phyloP scores from a whole-genome alignment of 2,888 invertebrate genomes.

The Patella depressa region DNA sequence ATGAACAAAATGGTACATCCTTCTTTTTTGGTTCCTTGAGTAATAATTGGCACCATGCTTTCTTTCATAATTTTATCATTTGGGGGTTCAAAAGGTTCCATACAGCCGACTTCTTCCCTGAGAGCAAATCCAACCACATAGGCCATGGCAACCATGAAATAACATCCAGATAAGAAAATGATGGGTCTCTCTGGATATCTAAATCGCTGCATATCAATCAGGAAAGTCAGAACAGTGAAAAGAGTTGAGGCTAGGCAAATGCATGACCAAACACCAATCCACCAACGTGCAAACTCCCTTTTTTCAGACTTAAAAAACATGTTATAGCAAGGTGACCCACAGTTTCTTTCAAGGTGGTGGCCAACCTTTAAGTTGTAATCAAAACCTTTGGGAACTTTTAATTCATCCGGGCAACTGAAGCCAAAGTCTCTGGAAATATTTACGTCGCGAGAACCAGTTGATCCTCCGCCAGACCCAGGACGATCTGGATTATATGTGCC shows the following conservation, averaged over 20 bases:
- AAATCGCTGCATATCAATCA: conserved; percentile 94
- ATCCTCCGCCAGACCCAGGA: conserved; percentile 8
- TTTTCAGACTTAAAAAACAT: conserved; percentile 90
- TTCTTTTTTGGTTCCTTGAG: conserved; percentile 79
- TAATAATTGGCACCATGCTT: conserved; percentile 52
- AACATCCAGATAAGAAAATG: conserved; percentile 95
- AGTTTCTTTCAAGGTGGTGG: conserved; percentile 63
- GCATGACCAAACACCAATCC: conserved; percentile 95
- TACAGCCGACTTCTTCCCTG: conserved; percentile 71
- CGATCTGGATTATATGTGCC: background rate
- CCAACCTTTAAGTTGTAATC: conserved; percentile 84
- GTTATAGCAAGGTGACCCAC: conserved; percentile 85
- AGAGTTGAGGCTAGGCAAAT: conserved; percentile 91
- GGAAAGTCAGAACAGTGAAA: conserved; percentile 85
- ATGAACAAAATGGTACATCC: conserved; percentile 93
- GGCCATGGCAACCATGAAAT: conserved; percentile 92
- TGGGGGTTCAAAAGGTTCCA: conserved; percentile 57
- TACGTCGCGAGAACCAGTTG: background rate
- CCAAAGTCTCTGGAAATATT: conserved; percentile 76
- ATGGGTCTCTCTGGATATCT: conserved; percentile 98
- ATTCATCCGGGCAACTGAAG: conserved; percentile 89
- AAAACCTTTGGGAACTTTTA: conserved; percentile 83
- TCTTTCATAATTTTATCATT: conserved; percentile 22
- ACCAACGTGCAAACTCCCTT: conserved; percentile 85
- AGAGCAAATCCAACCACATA: conserved; percentile 79